These are phyloP conservation scores for Drosophila malerkotliana DNA, from an alignment of 1,140 invertebrate genomes.

Conservation along the genomic window DNA sequence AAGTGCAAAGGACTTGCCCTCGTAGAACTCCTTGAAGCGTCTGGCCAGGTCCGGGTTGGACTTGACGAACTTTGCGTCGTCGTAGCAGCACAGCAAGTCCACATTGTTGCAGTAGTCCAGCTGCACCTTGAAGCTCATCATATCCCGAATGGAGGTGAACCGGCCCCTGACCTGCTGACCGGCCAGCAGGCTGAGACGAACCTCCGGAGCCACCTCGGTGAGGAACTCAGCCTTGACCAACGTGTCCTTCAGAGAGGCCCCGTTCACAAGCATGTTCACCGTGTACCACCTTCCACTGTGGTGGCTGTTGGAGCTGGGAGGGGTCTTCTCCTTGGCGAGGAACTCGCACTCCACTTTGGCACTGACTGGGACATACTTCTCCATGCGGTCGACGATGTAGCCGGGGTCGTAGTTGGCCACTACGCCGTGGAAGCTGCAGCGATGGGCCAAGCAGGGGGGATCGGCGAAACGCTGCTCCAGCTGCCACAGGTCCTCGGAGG, in stretches of 20 bases:
- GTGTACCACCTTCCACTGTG: conserved; percentile 33
- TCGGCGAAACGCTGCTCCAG: conserved; percentile 87
- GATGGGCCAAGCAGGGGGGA: conserved; percentile 89
- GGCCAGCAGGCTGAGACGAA: conserved; percentile 63
- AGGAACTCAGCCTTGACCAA: conserved; percentile 64
- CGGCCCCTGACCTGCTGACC: conserved; percentile 78
- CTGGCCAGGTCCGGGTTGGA: conserved; percentile 71
- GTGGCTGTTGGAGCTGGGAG: conserved; percentile 10
- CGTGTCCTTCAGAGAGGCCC: conserved; percentile 55
- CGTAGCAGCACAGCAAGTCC: conserved; percentile 71
- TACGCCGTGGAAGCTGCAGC: conserved; percentile 87
- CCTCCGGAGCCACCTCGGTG: conserved; percentile 61
- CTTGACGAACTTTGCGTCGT: conserved; percentile 77
- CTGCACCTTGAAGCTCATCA: conserved; percentile 76
- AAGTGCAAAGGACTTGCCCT: conserved; percentile 72
- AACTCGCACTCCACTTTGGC: conserved; percentile 73
- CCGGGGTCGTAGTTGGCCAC: conserved; percentile 85
- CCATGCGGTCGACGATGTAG: conserved; percentile 86
- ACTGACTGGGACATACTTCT: conserved; percentile 80
- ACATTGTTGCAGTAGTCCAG: conserved; percentile 65
- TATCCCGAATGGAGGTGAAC: conserved; percentile 70
- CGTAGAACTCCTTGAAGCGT: conserved; percentile 73
- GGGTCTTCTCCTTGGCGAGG: conserved; percentile 38
- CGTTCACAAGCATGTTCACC: conserved; percentile 72
- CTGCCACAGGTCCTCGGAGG: conserved; percentile 87